Evolutionary conservation across 2,797 vertebrate genomes (phyloP).

Genomic region (Bovichtus diacanthus): DNA sequence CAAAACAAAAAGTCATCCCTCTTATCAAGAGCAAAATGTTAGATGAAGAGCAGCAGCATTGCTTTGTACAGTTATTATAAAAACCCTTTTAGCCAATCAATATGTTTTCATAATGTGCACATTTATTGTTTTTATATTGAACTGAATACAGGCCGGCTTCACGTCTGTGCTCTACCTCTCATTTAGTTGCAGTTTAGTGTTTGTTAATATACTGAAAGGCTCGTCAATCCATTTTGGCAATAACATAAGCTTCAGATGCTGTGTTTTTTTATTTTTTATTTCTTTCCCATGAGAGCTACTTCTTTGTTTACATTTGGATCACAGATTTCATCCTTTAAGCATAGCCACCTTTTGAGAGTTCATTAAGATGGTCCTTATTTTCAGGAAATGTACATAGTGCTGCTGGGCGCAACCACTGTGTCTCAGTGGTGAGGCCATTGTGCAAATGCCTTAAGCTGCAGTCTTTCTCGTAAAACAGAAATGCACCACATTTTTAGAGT

Average conservation of each 20-base stretch:
- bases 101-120: not conserved
- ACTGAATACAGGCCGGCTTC: not conserved
- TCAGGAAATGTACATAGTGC: slow-evolving; percentile 23
- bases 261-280: not conserved
- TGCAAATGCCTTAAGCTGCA: not conserved
- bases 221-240: not conserved
- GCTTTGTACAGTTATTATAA: slow-evolving; percentile 3
- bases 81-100: not conserved
- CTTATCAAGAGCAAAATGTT: slow-evolving; percentile 28
- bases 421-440: not conserved
- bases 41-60: slow-evolving; percentile 12
- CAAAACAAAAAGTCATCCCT: slow-evolving; percentile 38
- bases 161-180: not conserved
- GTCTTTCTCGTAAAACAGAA: slow-evolving; percentile 2
- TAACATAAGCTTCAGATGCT: not conserved
- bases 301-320: slow-evolving; percentile 30
- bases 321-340: slow-evolving; percentile 21
- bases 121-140: not conserved
- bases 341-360: slow-evolving; percentile 32
- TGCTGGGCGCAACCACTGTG: not conserved
- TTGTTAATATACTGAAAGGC: not conserved
- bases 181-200: not conserved
- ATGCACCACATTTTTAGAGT: not conserved
- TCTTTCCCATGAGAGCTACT: not conserved
- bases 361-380: slow-evolving; percentile 22